Base-by-base conservation (phyloP, 1,140 invertebrate species). In the Drosophila kanapiae region DNA sequence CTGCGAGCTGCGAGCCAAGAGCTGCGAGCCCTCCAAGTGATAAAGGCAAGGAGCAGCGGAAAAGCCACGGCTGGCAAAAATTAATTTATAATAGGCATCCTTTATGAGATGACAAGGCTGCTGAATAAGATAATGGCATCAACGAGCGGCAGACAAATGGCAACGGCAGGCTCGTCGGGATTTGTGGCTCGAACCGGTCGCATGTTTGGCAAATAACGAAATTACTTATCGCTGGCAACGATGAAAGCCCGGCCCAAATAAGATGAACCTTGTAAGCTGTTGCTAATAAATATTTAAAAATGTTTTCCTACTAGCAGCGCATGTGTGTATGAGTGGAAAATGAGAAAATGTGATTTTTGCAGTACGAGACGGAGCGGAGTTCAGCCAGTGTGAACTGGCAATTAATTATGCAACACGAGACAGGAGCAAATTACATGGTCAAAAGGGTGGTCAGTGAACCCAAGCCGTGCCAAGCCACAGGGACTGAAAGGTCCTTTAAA, bases 81-180 rank as follows among this genome's bases (percentile, higher is more conserved):
- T 91, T 91, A 91, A 91, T 91, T 91, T 91, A 91, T 91, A 91
- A 91, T 91, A 91, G 83, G 87, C 88, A 91, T 91, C 87, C 87
- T 91, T 90, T 90, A 90, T 77, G 82, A 90, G 85, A 90, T 90
- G 85, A 90, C 85, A 90, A 90, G 85, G 85, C 83, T 80, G 85
- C 85, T 85, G 85, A 90, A 80, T 85, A 85, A 90, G 85, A 90
- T 90, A 90, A 90, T 90, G 85, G 85, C 85, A 90, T 90, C 85
- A 90, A 86, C 82, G 78, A 79, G 82, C 77, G 63, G 64, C 69
- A 75, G 74, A 78, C 68, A 85, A 80, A 78, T 81, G 78, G 82
- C 78, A 75, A 49, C 53, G 78, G 69, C 82, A 47, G 40, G 6
- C 33, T 35, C 35, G 27, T 33, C 51, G 40, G 49, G 68, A 61